Evolutionary conservation across 2,113 vertebrate species (phyloP).

Genomic region (Triplophysa siluroides): DNA sequence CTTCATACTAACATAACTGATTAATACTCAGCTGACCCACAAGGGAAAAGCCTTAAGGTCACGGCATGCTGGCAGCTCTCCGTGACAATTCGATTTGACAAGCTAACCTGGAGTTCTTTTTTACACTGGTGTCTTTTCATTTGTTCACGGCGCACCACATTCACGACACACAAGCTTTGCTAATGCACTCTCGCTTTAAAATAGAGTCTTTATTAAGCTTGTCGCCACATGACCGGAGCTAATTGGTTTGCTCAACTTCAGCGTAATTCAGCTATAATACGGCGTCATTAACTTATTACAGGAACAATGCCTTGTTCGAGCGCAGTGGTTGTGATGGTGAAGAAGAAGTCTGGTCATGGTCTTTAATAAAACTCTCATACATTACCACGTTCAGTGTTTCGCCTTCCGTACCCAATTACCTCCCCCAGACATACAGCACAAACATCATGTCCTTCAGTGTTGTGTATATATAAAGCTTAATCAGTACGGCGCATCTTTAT

Average conservation of each 20-base stretch:
- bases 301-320: neutral
- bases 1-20: conserved; percentile 33
- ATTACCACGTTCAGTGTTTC: neutral
- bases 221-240: no score
- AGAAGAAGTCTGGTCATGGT: neutral
- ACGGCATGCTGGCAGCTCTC: neutral
- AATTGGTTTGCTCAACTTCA: no score
- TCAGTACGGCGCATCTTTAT: conserved; percentile 6
- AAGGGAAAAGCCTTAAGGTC: conserved; percentile 8
- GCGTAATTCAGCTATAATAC: no score
- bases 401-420: neutral
- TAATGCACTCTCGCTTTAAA: no score
- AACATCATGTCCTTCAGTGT: conserved; percentile 4
- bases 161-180: neutral
- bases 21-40: conserved; percentile 7
- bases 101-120: neutral
- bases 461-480: conserved; percentile 13
- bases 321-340: no score
- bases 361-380: neutral
- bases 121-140: neutral
- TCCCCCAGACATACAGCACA: neutral
- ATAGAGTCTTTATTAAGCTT: no score
- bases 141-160: neutral
- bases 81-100: neutral
- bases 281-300: neutral